Base-by-base conservation (phyloP, 2,113 vertebrate species). In the Pangasianodon gigas region DNA sequence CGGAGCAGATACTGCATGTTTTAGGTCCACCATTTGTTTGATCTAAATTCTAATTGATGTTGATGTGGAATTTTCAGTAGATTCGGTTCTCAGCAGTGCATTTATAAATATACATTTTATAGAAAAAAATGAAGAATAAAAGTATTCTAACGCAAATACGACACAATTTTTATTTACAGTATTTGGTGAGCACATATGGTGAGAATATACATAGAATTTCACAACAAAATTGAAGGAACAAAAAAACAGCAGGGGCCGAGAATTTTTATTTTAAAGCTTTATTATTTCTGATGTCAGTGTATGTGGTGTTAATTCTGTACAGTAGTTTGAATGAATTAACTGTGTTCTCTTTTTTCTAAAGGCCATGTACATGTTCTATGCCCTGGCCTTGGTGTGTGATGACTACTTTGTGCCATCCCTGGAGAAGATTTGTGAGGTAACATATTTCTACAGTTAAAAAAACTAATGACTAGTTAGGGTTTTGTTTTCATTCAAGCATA, bases 301-400 rank as follows among this genome's bases (percentile, higher is more conserved):
- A 26, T 65, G 24, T 29, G 32, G 2, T 52, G 84, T 69, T n/a
- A 19, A 71, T 51, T 71, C 1, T 71, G 11, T 69, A 46, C 19
- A 52, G 19, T 44, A 46, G 6, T 79, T 65, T 87, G 41, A 62
- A 60, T 83, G 79, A 71, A 6, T 18, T 85, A 74, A n/a, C n/a
- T 89, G n/a, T 90, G 14, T 87, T 56, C 89, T 94, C 37, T 92
- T 77, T 67, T 92, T 81, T 65, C n/a, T 95, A 37, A 93, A 99
- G 98, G 97, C 98, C 0, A 97, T 99, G 95, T 99, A 99, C 93
- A 99, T 99, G 98, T 99, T 99, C 93, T 99, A 98, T 0, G 98
- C 98, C 0, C 93, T 99, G 95, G 98, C 98, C 0, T 95, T 99
- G 54, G 98, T 99, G 86, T 99, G 98, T 19, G 98, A 99, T 52